Evolutionary conservation across 2,113 vertebrate species (phyloP).

Genomic region (Polypterus bichir): DNA sequence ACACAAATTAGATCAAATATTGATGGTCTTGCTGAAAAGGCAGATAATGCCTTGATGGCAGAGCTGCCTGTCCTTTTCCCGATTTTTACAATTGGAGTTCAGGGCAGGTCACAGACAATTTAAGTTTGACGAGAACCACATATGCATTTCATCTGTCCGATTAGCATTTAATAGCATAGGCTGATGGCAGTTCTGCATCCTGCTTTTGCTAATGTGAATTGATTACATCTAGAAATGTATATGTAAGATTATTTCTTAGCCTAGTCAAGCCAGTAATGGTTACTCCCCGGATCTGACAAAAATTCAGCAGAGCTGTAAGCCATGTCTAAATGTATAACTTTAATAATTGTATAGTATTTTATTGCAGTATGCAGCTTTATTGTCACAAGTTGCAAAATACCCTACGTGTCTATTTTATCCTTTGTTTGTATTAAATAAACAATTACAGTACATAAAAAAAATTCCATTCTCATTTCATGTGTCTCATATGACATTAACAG

Average conservation of each 20-base stretch:
- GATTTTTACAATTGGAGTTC: no score
- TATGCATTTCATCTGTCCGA: background rate
- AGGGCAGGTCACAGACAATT: no score
- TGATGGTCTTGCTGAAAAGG: no score
- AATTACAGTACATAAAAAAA: background rate
- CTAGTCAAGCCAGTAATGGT: conserved; percentile 18
- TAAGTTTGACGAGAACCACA: no score
- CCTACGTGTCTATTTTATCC: background rate
- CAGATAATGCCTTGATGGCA: no score
- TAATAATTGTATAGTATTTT: no score
- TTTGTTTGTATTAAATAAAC: background rate
- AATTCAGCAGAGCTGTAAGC: conserved; percentile 4
- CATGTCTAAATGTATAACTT: conserved; percentile 9
- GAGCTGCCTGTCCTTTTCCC: no score
- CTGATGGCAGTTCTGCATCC: background rate
- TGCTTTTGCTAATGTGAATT: conserved; percentile 11
- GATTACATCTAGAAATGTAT: conserved; percentile 16
- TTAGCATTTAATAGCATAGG: conserved; percentile 4
- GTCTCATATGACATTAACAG: no score
- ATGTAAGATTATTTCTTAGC: conserved; percentile 17
- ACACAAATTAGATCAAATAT: no score
- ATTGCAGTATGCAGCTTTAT: no score
- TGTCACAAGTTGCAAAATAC: background rate
- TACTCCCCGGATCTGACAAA: conserved; percentile 2
- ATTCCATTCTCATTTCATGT: background rate